These are phyloP conservation scores for Drosophila funebris DNA, from an alignment of 1,140 invertebrate species.

Conservation along the genomic window DNA sequence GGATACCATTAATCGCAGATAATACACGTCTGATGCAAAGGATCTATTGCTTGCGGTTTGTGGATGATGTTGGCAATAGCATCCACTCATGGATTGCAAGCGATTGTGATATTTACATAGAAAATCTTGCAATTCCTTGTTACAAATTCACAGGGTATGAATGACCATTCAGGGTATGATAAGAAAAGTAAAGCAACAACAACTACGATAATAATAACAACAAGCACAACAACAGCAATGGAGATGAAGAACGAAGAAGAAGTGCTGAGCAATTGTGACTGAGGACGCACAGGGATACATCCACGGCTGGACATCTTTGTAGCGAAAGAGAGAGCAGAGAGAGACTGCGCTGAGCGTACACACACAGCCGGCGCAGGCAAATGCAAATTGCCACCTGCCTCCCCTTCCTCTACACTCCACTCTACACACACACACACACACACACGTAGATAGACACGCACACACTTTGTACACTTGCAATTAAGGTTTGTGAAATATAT, in stretches of 20 bases:
- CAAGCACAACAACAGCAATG: conserved; percentile 20
- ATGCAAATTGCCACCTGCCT: conserved; percentile 44
- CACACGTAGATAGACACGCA: conserved; percentile 1
- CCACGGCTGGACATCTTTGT: conserved; percentile 66
- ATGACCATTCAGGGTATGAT: conserved; percentile 6
- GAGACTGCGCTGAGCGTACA: conserved; percentile 36
- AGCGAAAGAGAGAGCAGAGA: conserved; percentile 28
- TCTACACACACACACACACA: conserved; percentile 15
- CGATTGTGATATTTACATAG: neutral
- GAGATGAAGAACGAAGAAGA: neutral
- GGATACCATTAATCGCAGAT: too few species aligned
- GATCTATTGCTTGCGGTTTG: neutral
- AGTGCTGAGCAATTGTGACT: conserved; percentile 39
- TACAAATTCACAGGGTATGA: too few species aligned
- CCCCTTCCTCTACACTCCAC: neutral
- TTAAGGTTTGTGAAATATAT: neutral
- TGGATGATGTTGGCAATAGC: too few species aligned
- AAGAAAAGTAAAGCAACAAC: conserved; percentile 6
- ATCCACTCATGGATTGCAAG: neutral
- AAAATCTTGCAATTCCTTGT: too few species aligned
- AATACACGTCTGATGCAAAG: too few species aligned
- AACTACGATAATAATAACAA: conserved; percentile 13
- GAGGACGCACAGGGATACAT: conserved; percentile 63
- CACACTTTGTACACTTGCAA: conserved; percentile 8
- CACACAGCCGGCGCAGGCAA: conserved; percentile 48